These are phyloP conservation scores for Escarpia spicata DNA, from an alignment of 2,888 invertebrate genomes.

Conservation along the genomic window DNA sequence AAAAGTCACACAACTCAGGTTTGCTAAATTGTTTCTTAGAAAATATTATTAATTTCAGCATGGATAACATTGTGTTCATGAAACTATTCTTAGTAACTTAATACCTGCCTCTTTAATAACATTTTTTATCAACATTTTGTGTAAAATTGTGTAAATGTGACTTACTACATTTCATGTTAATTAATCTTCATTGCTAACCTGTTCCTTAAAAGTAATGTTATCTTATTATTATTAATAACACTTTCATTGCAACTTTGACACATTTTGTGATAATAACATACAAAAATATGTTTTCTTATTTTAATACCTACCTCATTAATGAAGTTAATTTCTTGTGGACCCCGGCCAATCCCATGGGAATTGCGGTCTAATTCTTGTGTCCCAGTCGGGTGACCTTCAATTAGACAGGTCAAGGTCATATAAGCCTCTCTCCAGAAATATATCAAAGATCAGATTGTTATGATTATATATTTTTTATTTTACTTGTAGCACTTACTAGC, in stretches of 20 bases:
- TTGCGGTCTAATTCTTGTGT: not conserved
- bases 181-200: not conserved
- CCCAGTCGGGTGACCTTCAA: not conserved
- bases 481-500: too few species aligned
- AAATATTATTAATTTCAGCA: not conserved
- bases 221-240: not conserved
- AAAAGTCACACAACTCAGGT: not conserved
- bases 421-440: not conserved
- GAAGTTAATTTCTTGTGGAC: not conserved
- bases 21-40: not conserved
- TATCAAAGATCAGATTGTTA: not conserved
- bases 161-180: not conserved
- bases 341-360: not conserved
- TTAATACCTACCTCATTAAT: not conserved
- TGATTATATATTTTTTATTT: too few species aligned
- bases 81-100: too few species aligned
- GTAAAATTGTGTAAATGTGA: too few species aligned
- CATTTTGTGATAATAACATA: too few species aligned
- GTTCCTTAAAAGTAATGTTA: not conserved
- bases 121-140: too few species aligned
- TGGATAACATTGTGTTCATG: too few species aligned
- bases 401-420: not conserved
- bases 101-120: too few species aligned
- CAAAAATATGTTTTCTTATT: not conserved
- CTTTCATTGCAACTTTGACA: not conserved